These are phyloP conservation scores for Montipora capitata DNA, from an alignment of 92 coral and sea anemone genomes.

Conservation along the genomic window DNA sequence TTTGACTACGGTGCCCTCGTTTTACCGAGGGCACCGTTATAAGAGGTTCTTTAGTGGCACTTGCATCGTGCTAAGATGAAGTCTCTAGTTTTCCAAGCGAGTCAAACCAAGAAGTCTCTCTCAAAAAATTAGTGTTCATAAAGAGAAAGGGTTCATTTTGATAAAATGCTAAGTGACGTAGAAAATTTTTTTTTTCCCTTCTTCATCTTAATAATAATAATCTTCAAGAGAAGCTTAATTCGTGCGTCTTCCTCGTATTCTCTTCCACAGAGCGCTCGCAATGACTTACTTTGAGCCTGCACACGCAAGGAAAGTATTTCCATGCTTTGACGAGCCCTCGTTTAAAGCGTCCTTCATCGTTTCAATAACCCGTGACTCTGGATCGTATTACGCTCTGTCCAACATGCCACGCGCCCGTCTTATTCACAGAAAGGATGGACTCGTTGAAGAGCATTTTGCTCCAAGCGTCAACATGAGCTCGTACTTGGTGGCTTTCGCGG, in stretches of 20 bases:
- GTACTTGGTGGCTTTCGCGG: constrained; percentile 73
- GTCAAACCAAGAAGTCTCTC: too few relatives aligned
- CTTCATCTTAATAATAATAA: too few relatives aligned
- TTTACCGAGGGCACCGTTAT: too few relatives aligned
- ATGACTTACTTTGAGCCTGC: constrained; percentile 71
- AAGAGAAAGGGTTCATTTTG: too few relatives aligned
- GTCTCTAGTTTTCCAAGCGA: too few relatives aligned
- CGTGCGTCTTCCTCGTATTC: neutral
- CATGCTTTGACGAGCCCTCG: constrained; percentile 76
- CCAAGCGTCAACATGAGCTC: constrained; percentile 75
- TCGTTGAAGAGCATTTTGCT: constrained; percentile 65
- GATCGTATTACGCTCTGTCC: constrained; percentile 63
- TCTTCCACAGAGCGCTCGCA: constrained; percentile 35
- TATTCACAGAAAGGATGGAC: constrained; percentile 48
- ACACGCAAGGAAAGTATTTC: constrained; percentile 70
- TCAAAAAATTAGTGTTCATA: too few relatives aligned
- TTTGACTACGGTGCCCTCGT: too few relatives aligned
- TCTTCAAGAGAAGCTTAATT: too few relatives aligned
- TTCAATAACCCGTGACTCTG: constrained; percentile 57
- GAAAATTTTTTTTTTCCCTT: too few relatives aligned
- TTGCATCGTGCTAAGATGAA: too few relatives aligned
- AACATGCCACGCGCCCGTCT: constrained; percentile 62
- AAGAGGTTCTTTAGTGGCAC: too few relatives aligned
- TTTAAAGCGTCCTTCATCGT: constrained; percentile 71
- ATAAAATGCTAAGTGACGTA: too few relatives aligned